Base-by-base conservation (phyloP, 1,140 invertebrate genomes). In the Drosophila navojoa region DNA sequence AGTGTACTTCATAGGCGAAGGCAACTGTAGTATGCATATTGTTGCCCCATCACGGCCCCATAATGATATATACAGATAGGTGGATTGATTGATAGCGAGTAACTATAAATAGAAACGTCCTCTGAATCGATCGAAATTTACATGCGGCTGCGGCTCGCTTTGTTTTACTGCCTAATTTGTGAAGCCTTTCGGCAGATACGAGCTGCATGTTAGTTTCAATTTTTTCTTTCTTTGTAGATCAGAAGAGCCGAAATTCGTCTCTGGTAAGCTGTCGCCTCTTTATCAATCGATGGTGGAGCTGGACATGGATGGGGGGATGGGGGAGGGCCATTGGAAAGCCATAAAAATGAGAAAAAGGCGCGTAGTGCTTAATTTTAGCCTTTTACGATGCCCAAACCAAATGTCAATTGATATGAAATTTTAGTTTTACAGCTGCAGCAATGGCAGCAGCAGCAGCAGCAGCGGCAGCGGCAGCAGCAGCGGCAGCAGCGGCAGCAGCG, bases 361-460 rank as follows among this genome's bases (percentile, higher is more conserved):
- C 53, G 6, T 5, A 44, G 58, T 29, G 71, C 69, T 72, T 77
- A 80, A 84, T 86, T 89, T 80, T 61, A 68, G 72, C 82, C 84
- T 78, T 89, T 89, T 89, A 79, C 77, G 75, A 74, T 58, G 72
- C 77, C 44, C 73, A 73, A 69, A 68, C 55, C 77, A 89, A 90
- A 90, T 89, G 84, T 84, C 84, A 90, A 89, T 89, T 89, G 84
- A 89, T 89, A 89, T 89, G 85, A 75, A 89, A 67, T 77, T 87
- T 87, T 49, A 79, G 16, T 81, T 78, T 87, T 86, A 86, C 81
- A 86, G 84, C 82, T 82, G 82, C 19, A 22, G 19, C 19, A 22
- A 22, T 22, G 3, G 19, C 19, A 22, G 19, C 19, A 22, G 19
- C 19, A 22, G 19, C 19, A 19, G 19, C 19, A 19, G 19, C 19